Base-by-base conservation (phyloP, 2,113 vertebrate genomes). In the Callocephalon fimbriatum region DNA sequence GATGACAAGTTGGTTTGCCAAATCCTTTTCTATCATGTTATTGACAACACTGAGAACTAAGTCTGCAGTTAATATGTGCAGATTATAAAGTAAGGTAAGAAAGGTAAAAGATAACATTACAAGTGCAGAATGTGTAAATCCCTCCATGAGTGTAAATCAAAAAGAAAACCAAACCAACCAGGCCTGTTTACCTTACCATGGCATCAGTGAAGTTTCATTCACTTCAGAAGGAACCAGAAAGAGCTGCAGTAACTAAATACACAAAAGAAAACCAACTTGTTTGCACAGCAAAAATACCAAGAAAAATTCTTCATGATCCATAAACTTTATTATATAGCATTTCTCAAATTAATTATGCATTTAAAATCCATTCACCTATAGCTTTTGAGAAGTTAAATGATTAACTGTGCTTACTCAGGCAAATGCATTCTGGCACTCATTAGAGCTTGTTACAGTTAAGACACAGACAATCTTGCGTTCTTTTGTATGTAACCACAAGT, bases 381-480 rank as follows among this genome's bases (percentile, higher is more conserved):
- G 45, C 29, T 80, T 21, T 35, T 58, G 37, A 59, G 62, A 79
- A 86, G 62, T 73, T 48, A 73, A 72, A 89, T 27, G 8, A 90
- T 50, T 20, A 79, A 32, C 25, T 48, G 38, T 53, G 25, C 78
- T 80, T 84, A 47, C 40, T 32, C 37, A 65, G n/a, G 45, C 23
- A 80, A 74, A 40, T 32, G 25, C n/a, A 68, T 56, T 74, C 56
- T 50, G 71, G 58, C 44, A 37, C 8, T 58, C 40, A 63, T 19
- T 66, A 59, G 35, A 88, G 48, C 27, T 68, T 87, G n/a, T 37
- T 92, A 26, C 70, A 85, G 38, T n/a, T 45, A 77, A 75, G 38
- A 21, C 68, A 83, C 53, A 83, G 58, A n/a, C 82, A 74, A 51
- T 63, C 88, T 87, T 76, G 29, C 14, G 78, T 80, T 92, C 47